Evolutionary conservation across 2,113 vertebrate species (phyloP).

Genomic region (Capreolus pygargus): DNA sequence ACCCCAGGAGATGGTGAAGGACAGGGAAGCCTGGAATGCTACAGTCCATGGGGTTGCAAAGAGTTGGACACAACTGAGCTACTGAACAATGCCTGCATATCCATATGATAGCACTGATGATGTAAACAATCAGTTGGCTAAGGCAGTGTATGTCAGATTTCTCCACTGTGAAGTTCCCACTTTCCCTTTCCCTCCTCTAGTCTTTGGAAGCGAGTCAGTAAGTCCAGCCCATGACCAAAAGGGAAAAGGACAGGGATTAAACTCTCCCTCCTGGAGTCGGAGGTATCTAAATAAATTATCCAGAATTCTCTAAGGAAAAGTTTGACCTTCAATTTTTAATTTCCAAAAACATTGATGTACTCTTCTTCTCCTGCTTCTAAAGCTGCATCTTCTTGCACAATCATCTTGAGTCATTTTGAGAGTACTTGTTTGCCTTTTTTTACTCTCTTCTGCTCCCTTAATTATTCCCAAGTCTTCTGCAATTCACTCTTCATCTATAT

Average conservation of each 20-base stretch:
- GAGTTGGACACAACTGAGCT: neutral
- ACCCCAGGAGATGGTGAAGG: neutral
- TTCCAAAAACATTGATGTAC: neutral
- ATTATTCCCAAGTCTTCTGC: neutral
- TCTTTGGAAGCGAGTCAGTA: neutral
- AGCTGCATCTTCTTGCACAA: neutral
- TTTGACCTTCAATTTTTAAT: neutral
- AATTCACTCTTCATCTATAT: neutral
- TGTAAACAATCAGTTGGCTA: neutral
- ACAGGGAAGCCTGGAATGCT: neutral
- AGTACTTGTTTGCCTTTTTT: neutral
- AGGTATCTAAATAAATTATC: neutral
- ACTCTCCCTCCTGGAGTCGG: neutral
- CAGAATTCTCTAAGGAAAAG: neutral
- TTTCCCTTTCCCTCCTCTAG: neutral
- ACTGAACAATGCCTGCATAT: neutral
- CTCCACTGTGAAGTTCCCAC: neutral
- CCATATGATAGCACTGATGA: neutral
- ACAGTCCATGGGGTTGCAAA: neutral
- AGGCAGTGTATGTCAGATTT: neutral
- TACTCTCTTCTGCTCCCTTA: neutral
- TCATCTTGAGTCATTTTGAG: neutral
- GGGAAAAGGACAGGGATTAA: neutral
- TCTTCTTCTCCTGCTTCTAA: neutral
- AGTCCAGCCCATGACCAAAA: neutral